Base-by-base conservation (phyloP, 2,113 vertebrate species). In the Romanogobio albipinnatus region DNA sequence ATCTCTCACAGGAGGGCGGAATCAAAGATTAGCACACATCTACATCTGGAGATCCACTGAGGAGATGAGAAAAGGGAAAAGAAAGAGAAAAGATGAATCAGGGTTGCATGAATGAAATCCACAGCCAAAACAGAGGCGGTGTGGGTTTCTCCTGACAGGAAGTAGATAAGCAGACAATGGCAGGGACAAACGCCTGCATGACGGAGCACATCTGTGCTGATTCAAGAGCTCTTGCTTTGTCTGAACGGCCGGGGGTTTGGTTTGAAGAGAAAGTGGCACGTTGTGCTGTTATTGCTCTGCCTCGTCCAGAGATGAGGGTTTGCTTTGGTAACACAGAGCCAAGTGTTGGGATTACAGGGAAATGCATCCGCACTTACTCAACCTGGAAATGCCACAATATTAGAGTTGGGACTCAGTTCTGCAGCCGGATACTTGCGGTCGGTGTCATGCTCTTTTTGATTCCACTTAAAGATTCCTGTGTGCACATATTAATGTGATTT, bases 251-350 rank as follows among this genome's bases (percentile, higher is more conserved):
- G 84, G 82, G 84, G 82, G 87, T 87, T 84, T 89, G 91, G 93
- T 94, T 6, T 91, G 93, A 94, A 93, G 95, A 92, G 93, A 95
- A 94, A 94, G 93, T 94, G 90, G 49, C 82, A 68, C 89, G 90
- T 93, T 93, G 93, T 93, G 86, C 92, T 81, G 90, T 93, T 94
- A 73, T 91, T 86, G 87, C 90, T 90, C 87, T 86, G 76, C 86
- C 84, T 88, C 90, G 93, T 93, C 92, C 91, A 92, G 81, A 68
- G 83, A 82, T 86, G 86, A 81, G 66, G 92, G 92, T 93, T 88
- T 89, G 86, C 76, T 56, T 68, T 87, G 92, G 94, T 94, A 93
- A 88, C 59, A 76, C 92, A 92, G 91, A 90, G 89, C 77, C 19
- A 66, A 66, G 66, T 70, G 66, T 89, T 17, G 90, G 36, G 89